Evolutionary conservation across 2,888 invertebrate genomes (phyloP), one percentile per base, ranked within the genome.

Genomic region (Euspilapteryx auroguttella): DNA sequence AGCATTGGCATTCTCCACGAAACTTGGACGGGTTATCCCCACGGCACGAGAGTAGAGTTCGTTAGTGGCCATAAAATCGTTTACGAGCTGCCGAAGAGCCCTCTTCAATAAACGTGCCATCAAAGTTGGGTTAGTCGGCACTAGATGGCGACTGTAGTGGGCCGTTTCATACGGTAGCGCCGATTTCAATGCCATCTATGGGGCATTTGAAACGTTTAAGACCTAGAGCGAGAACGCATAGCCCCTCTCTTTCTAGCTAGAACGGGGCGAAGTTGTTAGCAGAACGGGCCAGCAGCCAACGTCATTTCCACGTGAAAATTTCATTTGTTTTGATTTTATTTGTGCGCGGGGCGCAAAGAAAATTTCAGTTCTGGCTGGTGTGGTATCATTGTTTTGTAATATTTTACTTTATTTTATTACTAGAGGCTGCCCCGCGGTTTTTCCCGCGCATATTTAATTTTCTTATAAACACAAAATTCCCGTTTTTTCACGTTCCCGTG

Each of bases 101-200:
- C 75, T 71, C 75, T 71, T 63, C 71, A 68, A 71, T 71, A 65
- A 76, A 69, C 61, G 66, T 58, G 58, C 66, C 55, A 63, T 75
- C 75, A 75, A 73, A 75, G 76, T 76, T 77, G 63, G 49, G 65
- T 68, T 69, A 66, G 61, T 56, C 59, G 49, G 47, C 53, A 59
- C 62, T 71, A 77, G 77, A 76, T 77, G 77, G 71, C 73, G 62
- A 62, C 56, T 63, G 55, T 69, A 73, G 75, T 66, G 59, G n/a
- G 69, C 58, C 55, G 59, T 59, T 66, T 66, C 49, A 63, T 66
- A 53, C 58, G 54, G 54, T 64, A 55, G 55, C 55, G 49, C 56
- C 61, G 68, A 71, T 69, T 75, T 69, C 63, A 66, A 55, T 68
- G 76, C 76, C 77, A 76, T 75, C 77, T 77, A 68, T 75, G 61